Evolutionary conservation across 2,113 vertebrate species (phyloP).

Genomic region (Corynorhinus townsendii): DNA sequence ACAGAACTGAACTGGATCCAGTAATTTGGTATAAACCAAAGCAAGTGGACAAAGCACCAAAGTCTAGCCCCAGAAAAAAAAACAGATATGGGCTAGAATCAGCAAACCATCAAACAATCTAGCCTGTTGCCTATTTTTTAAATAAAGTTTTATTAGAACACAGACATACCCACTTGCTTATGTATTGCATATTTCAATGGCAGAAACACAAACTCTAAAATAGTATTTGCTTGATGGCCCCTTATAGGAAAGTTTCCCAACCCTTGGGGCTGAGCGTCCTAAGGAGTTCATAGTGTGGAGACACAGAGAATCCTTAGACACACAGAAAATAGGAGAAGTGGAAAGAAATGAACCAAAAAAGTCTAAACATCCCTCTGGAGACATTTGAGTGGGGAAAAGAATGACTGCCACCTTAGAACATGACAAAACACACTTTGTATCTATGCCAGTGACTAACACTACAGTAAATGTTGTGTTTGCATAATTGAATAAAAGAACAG

Average conservation of each 20-base stretch:
- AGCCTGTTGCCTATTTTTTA: neutral
- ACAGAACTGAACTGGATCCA: neutral
- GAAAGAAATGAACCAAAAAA: neutral
- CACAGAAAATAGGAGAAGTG: fast-evolving
- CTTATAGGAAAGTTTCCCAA: neutral
- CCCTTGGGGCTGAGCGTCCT: neutral
- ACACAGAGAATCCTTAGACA: neutral
- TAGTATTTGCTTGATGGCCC: neutral
- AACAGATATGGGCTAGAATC: neutral
- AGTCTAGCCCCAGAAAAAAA: neutral
- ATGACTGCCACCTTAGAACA: neutral
- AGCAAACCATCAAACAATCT: neutral
- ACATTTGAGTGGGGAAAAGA: neutral
- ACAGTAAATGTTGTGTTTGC: neutral
- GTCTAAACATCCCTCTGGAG: neutral
- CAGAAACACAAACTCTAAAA: neutral
- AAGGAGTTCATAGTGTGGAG: neutral
- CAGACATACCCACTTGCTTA: neutral
- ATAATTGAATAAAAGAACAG: neutral
- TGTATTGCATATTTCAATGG: neutral
- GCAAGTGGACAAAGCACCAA: neutral
- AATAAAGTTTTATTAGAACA: neutral
- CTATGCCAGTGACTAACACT: no score
- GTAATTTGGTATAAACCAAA: neutral
- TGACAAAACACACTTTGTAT: neutral